These are phyloP conservation scores for Rhegmatorhina hoffmannsi DNA, from an alignment of 2,113 vertebrate genomes.

Conservation along the genomic window DNA sequence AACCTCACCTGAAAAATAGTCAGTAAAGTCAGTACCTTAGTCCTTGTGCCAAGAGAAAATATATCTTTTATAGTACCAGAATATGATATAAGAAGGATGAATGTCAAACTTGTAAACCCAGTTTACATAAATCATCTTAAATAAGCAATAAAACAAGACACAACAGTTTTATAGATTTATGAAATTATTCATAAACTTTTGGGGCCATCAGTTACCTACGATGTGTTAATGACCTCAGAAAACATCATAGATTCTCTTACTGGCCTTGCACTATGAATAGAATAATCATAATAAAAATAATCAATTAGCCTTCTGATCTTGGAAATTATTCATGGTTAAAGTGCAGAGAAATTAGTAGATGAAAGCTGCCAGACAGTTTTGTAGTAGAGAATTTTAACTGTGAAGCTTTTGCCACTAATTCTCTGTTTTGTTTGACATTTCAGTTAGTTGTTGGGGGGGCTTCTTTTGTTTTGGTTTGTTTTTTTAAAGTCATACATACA, in stretches of 20 bases:
- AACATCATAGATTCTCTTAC: neutral
- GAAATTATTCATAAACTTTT: neutral
- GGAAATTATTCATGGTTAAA: neutral
- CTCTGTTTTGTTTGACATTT: neutral
- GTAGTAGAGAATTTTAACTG: neutral
- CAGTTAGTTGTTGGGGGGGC: neutral
- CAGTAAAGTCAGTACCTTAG: neutral
- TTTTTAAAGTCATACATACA: neutral
- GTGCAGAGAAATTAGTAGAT: neutral
- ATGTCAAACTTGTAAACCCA: neutral
- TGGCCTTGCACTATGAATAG: neutral
- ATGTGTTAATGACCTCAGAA: neutral
- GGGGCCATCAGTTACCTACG: neutral
- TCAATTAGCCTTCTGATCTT: neutral
- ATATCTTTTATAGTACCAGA: neutral
- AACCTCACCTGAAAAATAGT: neutral
- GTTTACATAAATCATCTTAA: conserved; percentile 2
- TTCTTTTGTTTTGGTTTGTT: neutral
- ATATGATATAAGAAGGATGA: neutral
- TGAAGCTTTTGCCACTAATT: neutral
- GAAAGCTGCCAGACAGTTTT: neutral
- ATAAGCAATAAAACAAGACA: neutral
- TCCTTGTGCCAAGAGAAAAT: neutral
- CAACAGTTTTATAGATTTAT: neutral
- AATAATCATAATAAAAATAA: neutral